phyloP scores from a whole-genome alignment of 2,888 invertebrate species.

The Cheilosia scutellata region DNA sequence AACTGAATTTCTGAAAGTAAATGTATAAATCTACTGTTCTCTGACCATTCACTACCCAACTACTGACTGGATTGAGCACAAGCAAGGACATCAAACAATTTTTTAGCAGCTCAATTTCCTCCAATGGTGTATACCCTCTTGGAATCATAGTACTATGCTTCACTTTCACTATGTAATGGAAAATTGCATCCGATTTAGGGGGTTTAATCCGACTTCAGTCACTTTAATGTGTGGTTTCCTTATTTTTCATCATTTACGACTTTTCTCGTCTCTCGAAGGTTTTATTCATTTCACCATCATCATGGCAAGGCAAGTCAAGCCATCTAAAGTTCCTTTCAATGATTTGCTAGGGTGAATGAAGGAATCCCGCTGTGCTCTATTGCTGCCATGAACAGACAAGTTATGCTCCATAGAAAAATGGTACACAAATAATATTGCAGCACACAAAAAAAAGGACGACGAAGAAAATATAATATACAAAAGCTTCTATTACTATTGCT shows the following conservation, averaged over 20 bases:
- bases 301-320: slow-evolving; percentile 26
- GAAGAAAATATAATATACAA: slow-evolving; percentile 24
- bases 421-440: slow-evolving; percentile 63
- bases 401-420: slow-evolving; percentile 55
- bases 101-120: slow-evolving; percentile 8
- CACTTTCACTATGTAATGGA: slow-evolving; percentile 18
- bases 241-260: neutral
- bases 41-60: slow-evolving; percentile 66
- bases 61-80: slow-evolving; percentile 56
- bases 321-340: slow-evolving; percentile 53
- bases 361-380: slow-evolving; percentile 40
- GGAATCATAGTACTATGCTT: slow-evolving; percentile 1
- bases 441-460: neutral
- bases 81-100: slow-evolving; percentile 25
- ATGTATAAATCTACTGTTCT: slow-evolving; percentile 6
- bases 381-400: slow-evolving; percentile 60
- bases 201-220: neutral
- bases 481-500: slow-evolving; percentile 55
- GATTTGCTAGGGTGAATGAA: slow-evolving; percentile 39
- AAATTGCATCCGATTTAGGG: slow-evolving; percentile 1
- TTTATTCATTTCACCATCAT: slow-evolving; percentile 26
- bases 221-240: slow-evolving; percentile 10
- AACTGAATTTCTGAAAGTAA: neutral
- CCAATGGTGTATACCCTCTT: neutral
- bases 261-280: neutral